Evolutionary conservation across 2,888 invertebrate genomes (phyloP), one percentile per base, ranked within the genome.

Genomic region (Netelia inedita): DNA sequence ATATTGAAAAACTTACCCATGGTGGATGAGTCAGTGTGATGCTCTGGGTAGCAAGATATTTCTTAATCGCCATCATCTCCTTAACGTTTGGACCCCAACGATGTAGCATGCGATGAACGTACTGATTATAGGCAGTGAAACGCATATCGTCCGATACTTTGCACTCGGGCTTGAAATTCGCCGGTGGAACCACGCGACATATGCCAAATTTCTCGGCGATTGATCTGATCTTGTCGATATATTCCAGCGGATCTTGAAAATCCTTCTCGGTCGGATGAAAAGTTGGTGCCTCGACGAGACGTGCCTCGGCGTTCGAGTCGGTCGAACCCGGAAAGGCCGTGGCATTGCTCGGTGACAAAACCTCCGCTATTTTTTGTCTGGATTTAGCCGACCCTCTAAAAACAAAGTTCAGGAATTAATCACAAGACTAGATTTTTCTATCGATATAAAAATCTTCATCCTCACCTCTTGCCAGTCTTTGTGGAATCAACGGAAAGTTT

Each of bases 61-160:
- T 96, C 88, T 96, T 96, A 69, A 99, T 98, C 8, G 98, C 97
- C 92, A 97, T 96, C 92, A 98, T 95, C 93, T 98, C 97, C 87
- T 97, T 96, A 0, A 97, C 96, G 88, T 97, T 98, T 0, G 97
- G 97, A 0, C 98, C 98, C 98, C 98, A 98, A 46, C 98, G 96
- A 89, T 96, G 96, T 89, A 97, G 95, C 96, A 98, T 96, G 86
- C 98, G 97, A 89, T 98, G 97, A 1, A 98, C 96, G 90, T 98
- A 98, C 91, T 99, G 99, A 93, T 98, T 98, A 86, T 97, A 97
- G 0, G 97, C 97, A 0, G 96, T 97, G 90, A 99, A 98, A 2
- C 97, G 94, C 95, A 98, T 96, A 84, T 97, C 97, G 86, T 98
- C 98, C 11, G 96, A 95, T 0, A 98, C 96, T 88, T 96, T 96